Evolutionary conservation across 2,888 invertebrate species (phyloP), one percentile per base, ranked within the genome.

Genomic region (Tortrix viridana): DNA sequence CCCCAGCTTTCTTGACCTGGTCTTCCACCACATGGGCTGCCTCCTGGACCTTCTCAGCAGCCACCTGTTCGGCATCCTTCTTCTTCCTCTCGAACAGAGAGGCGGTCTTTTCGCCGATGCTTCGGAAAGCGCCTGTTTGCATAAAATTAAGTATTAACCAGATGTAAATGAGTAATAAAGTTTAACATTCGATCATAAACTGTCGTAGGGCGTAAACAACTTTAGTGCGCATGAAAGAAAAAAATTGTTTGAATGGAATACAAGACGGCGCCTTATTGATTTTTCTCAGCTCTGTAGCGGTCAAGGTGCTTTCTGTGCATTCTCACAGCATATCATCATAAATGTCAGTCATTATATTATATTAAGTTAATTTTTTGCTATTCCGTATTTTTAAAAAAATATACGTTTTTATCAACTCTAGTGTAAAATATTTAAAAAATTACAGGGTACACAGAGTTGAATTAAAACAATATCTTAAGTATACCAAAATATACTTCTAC

Each of bases 41-140:
- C 65, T 93, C 93, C 60, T 92, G 82, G 5, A 86, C 94, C 80
- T 94, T 95, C 79, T 95, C 95, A 32, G 90, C 81, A 1, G 94
- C 94, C 66, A 95, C 81, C 74, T 95, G 93, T 67, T 93, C 94
- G 0, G 93, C 94, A 76, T 95, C 95, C 77, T 95, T 95, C 93
- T 95, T 95, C 90, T 95, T 96, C 71, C 93, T 93, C 61, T 95
- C 94, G 84, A 96, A 95, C 69, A 95, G 90, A 57, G 94, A 94
- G 67, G 94, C 95, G 20, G 95, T 95, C 87, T 95, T 95, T 82
- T 94, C 94, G 66, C 95, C 95, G 77, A 96, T 92, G 88, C 93
- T 95, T 87, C 94, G 95, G 85, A 96, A 89, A 67, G 95, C 95
- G 70, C 95, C 95, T 95, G 84, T n/a, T 49, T 37, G 55, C n/a